Evolutionary conservation across 2,113 vertebrate genomes (phyloP), one percentile per base, ranked within the genome.

Genomic region (Typhlomys cinereus): DNA sequence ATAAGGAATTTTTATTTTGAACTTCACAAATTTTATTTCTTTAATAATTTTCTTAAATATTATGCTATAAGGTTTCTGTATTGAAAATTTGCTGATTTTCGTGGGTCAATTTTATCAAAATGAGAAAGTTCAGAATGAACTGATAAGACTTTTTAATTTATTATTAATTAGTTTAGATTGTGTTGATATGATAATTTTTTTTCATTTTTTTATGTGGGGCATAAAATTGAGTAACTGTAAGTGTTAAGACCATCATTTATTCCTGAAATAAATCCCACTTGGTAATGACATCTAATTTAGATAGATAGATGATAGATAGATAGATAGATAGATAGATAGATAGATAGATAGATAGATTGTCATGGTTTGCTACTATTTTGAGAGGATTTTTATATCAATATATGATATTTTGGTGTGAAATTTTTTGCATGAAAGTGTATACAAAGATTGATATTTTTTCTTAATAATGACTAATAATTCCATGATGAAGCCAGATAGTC

Each of bases 1-100:
- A 36, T 80, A 79, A 82, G 70, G 8, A 7, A 34, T 39, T 31
- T 88, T 73, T 85, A 71, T 86, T 87, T 86, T 48, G 81, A 84
- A 10, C 4, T 17, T 89, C 86, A 27, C 23, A 52, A 6, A 44
- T 3, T 81, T 84, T 61, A 48, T 29, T 80, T 20, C 11, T 78
- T 83, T 73, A 84, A 66, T 41, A 18, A 31, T 79, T 82, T 70
- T 48, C 44, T 83, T 66, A 15, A 17, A 7, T 61, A 20, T 61
- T 59, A 4, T 48, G 54, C 12, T 67, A 31, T 4, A 6, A 57
- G 25, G 2, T 83, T 25, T 52, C 39, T 90, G 15, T 64, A 4
- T 41, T 88, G 25, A 31, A 39, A 54, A 61, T 14, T 88, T 0
- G 39, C 52, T 15, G 4, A 46, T 88, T 78, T 48, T 66, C 36